phyloP scores from a whole-genome alignment of 2,797 vertebrate genomes.

The Ptychadena robeensis region DNA sequence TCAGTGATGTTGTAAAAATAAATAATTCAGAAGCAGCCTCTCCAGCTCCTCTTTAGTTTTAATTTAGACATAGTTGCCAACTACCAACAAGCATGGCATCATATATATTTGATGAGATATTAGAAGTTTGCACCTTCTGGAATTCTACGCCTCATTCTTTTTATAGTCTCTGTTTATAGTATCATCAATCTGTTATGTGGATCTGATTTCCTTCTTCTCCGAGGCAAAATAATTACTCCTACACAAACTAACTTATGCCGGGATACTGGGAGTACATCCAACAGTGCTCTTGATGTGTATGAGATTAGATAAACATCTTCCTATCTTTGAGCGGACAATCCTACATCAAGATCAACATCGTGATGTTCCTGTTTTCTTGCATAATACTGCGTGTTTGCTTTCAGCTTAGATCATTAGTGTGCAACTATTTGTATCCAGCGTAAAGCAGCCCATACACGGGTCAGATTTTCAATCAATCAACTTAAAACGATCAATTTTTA shows the following conservation, averaged over 20 bases:
- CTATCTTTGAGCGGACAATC: constrained; percentile 4
- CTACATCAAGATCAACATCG: constrained; percentile 29
- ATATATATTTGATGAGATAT: not conserved
- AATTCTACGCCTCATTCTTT: not conserved
- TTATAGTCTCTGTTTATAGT: constrained; percentile 11
- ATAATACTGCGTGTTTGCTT: not conserved
- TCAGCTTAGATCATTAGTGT: constrained; percentile 4
- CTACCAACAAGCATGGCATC: not conserved
- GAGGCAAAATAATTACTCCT: constrained; percentile 4
- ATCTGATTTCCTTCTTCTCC: not conserved
- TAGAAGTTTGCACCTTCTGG: not conserved
- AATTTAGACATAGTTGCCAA: not conserved
- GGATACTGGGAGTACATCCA: constrained; percentile 28
- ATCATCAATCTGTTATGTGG: constrained; percentile 6
- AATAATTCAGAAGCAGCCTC: not conserved
- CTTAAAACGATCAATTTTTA: no score
- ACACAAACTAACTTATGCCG: constrained; percentile 11
- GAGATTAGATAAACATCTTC: constrained; percentile 23
- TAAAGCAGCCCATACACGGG: no score
- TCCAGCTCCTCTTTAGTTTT: not conserved
- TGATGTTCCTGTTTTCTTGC: constrained; percentile 15
- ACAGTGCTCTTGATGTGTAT: constrained; percentile 16
- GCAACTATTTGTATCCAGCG: not conserved
- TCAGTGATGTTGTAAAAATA: not conserved
- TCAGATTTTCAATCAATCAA: no score